Conservation (phyloP, 2,797 vertebrate genomes). For the Ispidina lecontei region DNA sequence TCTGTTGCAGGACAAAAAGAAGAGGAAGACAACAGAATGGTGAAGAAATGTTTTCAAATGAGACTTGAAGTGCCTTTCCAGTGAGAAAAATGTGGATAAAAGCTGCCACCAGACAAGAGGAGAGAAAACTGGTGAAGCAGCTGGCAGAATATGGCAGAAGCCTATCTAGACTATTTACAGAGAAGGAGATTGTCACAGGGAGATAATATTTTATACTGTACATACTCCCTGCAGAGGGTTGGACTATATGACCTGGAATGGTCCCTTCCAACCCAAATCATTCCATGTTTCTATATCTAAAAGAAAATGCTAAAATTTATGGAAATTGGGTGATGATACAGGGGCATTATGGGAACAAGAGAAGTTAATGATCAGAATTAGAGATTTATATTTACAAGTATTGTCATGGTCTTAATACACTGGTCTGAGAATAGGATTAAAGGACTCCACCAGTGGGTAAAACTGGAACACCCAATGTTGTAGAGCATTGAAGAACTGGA, state of each 20-base stretch:
- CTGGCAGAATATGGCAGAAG: neutral
- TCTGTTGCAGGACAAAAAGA: neutral
- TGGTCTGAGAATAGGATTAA: conserved; percentile 3
- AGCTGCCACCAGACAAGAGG: neutral
- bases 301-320: neutral
- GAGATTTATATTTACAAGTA: neutral
- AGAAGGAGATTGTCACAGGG: neutral
- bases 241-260: neutral
- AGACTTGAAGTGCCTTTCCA: neutral
- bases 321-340: neutral
- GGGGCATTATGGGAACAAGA: neutral
- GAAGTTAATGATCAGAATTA: neutral
- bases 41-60: neutral
- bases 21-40: neutral
- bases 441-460: neutral
- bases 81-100: neutral
- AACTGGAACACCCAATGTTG: conserved; percentile 16
- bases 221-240: neutral
- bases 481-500: conserved; percentile 33
- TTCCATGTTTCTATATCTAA: neutral
- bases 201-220: neutral
- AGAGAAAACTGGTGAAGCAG: neutral
- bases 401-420: neutral
- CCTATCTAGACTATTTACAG: neutral
- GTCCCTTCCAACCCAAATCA: neutral